Conservation (phyloP, 2,113 vertebrate genomes). For the Tautogolabrus adspersus region DNA sequence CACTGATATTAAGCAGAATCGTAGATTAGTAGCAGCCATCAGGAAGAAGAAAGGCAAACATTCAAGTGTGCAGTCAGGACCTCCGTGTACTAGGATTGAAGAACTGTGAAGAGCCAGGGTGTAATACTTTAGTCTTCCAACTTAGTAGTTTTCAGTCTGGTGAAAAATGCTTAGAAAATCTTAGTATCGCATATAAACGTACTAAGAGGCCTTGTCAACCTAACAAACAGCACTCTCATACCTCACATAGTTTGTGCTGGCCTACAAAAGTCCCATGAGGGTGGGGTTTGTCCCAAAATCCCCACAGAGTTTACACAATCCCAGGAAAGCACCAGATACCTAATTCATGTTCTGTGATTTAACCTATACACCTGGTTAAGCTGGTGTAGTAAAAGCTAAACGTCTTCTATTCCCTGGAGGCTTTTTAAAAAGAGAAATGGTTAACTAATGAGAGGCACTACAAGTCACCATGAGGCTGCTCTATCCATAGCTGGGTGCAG, state of each 20-base stretch:
- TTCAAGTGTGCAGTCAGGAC: background rate
- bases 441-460: background rate
- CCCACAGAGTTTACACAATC: conserved; percentile 21
- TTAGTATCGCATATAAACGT: background rate
- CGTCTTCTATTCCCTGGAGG: background rate
- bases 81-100: background rate
- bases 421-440: background rate
- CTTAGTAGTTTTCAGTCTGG: background rate
- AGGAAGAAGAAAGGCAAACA: background rate
- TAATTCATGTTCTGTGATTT: background rate
- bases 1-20: background rate
- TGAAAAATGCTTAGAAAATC: background rate
- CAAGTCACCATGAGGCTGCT: conserved; percentile 14
- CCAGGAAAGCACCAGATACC: conserved; percentile 1
- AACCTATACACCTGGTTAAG: background rate
- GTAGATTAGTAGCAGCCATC: background rate
- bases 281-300: conserved; percentile 45
- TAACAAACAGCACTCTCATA: conserved; percentile 19
- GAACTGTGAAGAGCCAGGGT: background rate
- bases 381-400: background rate
- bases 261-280: conserved; percentile 35
- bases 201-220: background rate
- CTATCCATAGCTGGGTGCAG: background rate
- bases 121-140: background rate
- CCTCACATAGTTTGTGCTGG: conserved; percentile 29